Evolutionary conservation across 37 sponge, comb jelly and placozoan genomes (phyloP), one percentile per base, ranked within the genome.

Genomic region (Axinella damicornis): DNA sequence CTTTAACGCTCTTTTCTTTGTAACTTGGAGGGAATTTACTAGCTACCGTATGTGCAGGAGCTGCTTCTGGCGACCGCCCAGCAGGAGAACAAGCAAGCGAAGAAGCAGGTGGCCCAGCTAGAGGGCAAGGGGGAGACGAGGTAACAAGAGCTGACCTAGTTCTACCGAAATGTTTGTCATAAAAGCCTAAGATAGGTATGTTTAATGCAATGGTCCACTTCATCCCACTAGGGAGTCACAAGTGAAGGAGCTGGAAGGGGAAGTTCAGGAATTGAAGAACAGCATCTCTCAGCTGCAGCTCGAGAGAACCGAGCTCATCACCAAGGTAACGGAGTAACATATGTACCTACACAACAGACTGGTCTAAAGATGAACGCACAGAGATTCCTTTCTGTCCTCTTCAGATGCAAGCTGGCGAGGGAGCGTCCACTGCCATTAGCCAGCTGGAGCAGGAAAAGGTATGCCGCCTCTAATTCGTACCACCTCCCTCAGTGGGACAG

Each of bases 391-490:
- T n/a, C n/a, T 6, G 4, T 15, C 53, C 53, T 13, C 20, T 76
- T 1, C 31, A 94, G 94, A 90, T 90, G 71, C 80, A 94, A 69
- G 83, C 82, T 52, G 94, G 94, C 0, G 94, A 94, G 69, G 94
- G 94, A 24, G 91, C 60, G 0, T 25, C 84, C 1, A 86, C 91
- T 58, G 91, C 87, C 41, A 90, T 94, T 40, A 84, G 56, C 22
- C 94, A 94, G 62, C 74, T 94, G 73, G 77, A 90, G 55, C 83
- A 88, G 63, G 94, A 94, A 20, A 94, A 94, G 91, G 94, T 94
- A 69, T 25, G 24, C 0, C 20, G 17, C 53, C 18, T 9, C 24
- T 14, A 9, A 9, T 46, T 4, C 46, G 9, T 9, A 12, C 4
- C 6, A 9, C 46, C 46, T 46, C 46, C 4, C 46, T n/a, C n/a